Conservation (phyloP, 2,113 vertebrate genomes). For the Rhinolophus sinicus region DNA sequence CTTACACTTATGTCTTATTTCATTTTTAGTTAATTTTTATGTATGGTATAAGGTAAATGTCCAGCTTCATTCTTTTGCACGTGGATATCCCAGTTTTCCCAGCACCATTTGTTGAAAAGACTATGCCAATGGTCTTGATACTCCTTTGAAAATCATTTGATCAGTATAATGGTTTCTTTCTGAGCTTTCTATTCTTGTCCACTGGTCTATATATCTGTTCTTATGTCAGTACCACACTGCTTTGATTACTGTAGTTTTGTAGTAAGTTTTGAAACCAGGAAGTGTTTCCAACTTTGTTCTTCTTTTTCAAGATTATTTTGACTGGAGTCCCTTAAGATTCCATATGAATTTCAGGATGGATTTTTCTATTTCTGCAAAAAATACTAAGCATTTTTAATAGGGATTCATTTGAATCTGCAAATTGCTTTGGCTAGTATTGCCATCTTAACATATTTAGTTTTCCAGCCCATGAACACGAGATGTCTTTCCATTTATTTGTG, state of each 20-base stretch:
- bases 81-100: not conserved
- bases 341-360: not conserved
- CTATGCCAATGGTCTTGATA: not conserved
- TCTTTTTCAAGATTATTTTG: not conserved
- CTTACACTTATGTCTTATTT: not conserved
- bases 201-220: not conserved
- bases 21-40: not conserved
- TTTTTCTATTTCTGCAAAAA: slow-evolving; percentile 31
- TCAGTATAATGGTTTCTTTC: not conserved
- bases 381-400: not conserved
- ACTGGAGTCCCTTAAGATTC: not conserved
- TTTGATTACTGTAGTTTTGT: not conserved
- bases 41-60: not conserved
- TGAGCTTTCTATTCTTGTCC: not conserved
- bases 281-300: not conserved
- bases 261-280: not conserved
- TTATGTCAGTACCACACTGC: not conserved
- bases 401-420: not conserved
- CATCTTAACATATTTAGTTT: not conserved
- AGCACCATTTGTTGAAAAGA: not conserved
- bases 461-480: not conserved
- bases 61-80: not conserved
- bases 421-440: not conserved
- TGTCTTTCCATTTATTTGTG: not conserved
- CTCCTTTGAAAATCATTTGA: not conserved